phyloP scores from a whole-genome alignment of 2,113 vertebrate species.

The Phrynosoma blainvillii region DNA sequence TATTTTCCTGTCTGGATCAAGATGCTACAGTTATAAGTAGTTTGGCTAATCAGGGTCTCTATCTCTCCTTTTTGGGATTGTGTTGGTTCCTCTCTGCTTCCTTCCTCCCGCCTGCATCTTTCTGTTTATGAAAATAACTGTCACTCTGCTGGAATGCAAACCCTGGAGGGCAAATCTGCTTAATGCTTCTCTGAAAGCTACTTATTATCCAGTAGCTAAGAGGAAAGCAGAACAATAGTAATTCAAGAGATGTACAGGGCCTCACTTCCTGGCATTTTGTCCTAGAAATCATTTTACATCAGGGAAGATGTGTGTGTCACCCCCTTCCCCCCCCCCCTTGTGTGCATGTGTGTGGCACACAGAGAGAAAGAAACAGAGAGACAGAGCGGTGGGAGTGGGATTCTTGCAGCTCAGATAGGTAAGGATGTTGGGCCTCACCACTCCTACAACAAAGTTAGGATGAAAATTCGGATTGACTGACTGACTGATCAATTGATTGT shows the following conservation, averaged over 20 bases:
- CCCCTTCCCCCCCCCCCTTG: neutral
- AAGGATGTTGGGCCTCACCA: constrained; percentile 38
- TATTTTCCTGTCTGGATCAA: constrained; percentile 61
- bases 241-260: constrained; percentile 62
- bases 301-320: constrained; percentile 20
- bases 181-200: constrained; percentile 74
- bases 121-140: constrained; percentile 75
- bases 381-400: neutral
- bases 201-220: constrained; percentile 69
- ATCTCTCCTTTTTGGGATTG: constrained; percentile 42
- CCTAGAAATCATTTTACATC: constrained; percentile 63
- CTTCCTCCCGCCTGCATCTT: neutral
- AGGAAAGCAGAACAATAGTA: constrained; percentile 63
- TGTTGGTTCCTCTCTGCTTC: constrained; percentile 17
- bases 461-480: neutral
- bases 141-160: constrained; percentile 74
- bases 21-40: constrained; percentile 68
- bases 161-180: constrained; percentile 72
- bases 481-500: neutral
- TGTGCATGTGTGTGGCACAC: too few species aligned
- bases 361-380: too few species aligned
- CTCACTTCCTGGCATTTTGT: constrained; percentile 49
- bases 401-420: constrained; percentile 41
- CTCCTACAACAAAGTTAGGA: constrained; percentile 16
- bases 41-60: constrained; percentile 60